Evolutionary conservation across 2,888 invertebrate genomes (phyloP), one percentile per base, ranked within the genome.

Genomic region (Zygaena filipendulae): DNA sequence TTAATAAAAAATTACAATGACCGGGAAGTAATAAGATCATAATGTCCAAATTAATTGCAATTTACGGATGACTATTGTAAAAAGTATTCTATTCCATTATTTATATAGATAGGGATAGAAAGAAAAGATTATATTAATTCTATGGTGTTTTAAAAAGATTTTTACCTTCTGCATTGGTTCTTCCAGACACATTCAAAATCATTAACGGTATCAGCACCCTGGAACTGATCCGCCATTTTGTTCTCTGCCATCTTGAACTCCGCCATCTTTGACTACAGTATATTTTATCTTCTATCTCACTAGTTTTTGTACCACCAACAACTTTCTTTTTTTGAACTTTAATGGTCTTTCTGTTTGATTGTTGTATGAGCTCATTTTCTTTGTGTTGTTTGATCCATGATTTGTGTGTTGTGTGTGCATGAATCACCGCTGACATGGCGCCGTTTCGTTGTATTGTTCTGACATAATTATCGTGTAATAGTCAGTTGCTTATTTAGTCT

Each of bases 351-450:
- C 36, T 38, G 4, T 16, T 16, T 16, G 5, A 6, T 4, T 16
- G n/a, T 11, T 21, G 19, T 12, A 7, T 16, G 7, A 23, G 16
- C 10, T 13, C 14, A 27, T 23, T 38, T 12, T 36, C 29, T 52
- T 35, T 32, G 35, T 47, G 25, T 13, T 31, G 21, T 19, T 40
- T 30, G 39, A 34, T 40, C 42, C 46, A 50, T 49, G 36, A 40
- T 49, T 39, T 43, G 38, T 29, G 38, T 23, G 16, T 21, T 40
- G 39, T n/a, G n/a, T n/a, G n/a, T n/a, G n/a, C 49, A 47, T 51
- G 40, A 37, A 52, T 71, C 72, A 74, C 74, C 69, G 60, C 41
- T 55, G 66, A 63, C 77, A 77, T 77, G 53, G 57, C 61, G 55
- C 41, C 49, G 35, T 31, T 37, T 43, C 41, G 27, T 36, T 40